phyloP scores from a whole-genome alignment of 2,113 vertebrate species.

The Serinus canaria region DNA sequence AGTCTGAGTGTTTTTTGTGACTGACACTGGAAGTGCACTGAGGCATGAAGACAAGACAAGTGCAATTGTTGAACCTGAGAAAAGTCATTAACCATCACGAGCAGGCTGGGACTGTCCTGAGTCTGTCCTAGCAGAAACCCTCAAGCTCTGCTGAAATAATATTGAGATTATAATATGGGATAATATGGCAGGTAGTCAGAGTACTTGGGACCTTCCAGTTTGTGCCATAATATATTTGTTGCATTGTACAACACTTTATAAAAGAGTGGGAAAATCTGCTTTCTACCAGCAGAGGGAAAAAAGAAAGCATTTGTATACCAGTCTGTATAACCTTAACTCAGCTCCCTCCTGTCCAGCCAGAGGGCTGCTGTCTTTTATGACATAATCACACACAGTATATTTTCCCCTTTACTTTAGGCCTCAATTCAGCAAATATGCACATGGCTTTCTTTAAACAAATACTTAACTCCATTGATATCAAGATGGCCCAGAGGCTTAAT shows the following conservation, averaged over 20 bases:
- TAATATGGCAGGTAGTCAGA: neutral
- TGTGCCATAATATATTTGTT: rapidly evolving
- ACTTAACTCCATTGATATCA: neutral
- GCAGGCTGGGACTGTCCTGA: neutral
- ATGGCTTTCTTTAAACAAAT: neutral
- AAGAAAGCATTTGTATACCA: neutral
- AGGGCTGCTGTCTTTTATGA: neutral
- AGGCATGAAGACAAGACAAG: neutral
- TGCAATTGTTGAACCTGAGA: neutral
- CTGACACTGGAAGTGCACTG: neutral
- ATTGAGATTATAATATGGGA: neutral
- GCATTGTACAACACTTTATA: rapidly evolving
- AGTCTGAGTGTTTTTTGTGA: neutral
- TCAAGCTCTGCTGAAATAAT: neutral
- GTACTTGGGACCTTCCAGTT: neutral
- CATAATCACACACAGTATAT: neutral
- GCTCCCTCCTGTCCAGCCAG: rapidly evolving
- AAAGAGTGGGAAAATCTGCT: rapidly evolving
- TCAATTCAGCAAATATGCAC: neutral
- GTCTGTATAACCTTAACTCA: neutral
- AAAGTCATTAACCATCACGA: neutral
- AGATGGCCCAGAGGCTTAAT: neutral
- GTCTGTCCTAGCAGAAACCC: neutral
- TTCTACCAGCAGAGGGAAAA: neutral
- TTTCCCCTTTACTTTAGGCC: neutral